Evolutionary conservation across 1,140 invertebrate genomes (phyloP).

Genomic region (Halictus rubicundus): DNA sequence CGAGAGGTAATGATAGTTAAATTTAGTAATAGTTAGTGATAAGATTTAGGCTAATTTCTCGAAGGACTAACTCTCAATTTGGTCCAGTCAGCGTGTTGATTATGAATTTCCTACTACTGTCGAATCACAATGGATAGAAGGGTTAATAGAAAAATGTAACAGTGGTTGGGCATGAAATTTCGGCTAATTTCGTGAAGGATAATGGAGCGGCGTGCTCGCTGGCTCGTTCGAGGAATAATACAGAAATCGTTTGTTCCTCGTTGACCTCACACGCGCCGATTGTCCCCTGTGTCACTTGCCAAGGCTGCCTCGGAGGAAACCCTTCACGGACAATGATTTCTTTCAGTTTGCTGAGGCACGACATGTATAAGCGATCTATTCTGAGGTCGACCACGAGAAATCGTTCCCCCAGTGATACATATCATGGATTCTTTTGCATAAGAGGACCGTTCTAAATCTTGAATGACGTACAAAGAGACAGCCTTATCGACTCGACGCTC

Average conservation of each 20-base stretch:
- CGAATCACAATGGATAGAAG: no score
- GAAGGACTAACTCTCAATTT: no score
- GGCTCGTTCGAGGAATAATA: background rate
- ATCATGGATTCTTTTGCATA: constrained; percentile 27
- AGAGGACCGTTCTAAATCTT: background rate
- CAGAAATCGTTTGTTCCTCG: constrained; percentile 7
- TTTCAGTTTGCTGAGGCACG: constrained; percentile 17
- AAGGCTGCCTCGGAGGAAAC: constrained; percentile 25
- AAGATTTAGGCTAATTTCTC: background rate
- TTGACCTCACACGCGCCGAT: constrained; percentile 29
- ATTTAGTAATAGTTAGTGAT: no score
- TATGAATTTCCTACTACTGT: no score
- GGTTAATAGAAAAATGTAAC: no score
- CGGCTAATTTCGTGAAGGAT: background rate
- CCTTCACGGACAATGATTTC: constrained; percentile 34
- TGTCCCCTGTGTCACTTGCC: constrained; percentile 13
- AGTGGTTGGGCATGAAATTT: no score
- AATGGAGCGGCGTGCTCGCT: background rate
- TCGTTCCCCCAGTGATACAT: constrained; percentile 7
- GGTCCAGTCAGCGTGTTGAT: no score
- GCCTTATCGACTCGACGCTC: background rate
- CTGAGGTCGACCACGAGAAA: constrained; percentile 17
- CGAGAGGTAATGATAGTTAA: no score
- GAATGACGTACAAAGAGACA: background rate
- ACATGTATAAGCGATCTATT: constrained; percentile 23